These are phyloP conservation scores for Hypotaenidia philippensis DNA, from an alignment of 2,797 vertebrate species.

Conservation along the genomic window DNA sequence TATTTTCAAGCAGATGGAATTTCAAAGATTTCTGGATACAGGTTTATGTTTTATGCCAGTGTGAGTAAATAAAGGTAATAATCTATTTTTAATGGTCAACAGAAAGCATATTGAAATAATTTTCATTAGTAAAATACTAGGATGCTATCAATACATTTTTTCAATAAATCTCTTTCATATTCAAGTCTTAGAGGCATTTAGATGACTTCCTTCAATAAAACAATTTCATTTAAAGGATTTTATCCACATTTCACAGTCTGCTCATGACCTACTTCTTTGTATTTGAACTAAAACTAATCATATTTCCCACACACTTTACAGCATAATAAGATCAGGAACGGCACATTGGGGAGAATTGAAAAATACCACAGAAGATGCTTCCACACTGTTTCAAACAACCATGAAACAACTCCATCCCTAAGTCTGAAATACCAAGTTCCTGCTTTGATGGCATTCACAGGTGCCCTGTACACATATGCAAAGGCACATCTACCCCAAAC, in stretches of 20 bases:
- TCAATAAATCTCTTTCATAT: conserved; percentile 19
- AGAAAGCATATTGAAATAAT: neutral
- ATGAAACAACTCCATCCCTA: neutral
- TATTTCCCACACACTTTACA: conserved; percentile 17
- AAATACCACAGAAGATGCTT: neutral
- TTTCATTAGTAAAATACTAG: conserved; percentile 1
- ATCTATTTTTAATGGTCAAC: neutral
- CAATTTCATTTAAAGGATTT: conserved; percentile 50
- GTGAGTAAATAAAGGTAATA: neutral
- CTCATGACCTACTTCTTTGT: conserved; percentile 31
- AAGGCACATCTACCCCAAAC: neutral
- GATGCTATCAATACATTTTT: neutral
- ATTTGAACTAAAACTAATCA: conserved; percentile 53
- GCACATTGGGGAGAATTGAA: neutral
- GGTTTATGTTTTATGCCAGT: neutral
- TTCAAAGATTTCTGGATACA: neutral
- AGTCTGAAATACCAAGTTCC: neutral
- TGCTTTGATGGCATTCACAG: neutral
- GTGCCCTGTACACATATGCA: neutral
- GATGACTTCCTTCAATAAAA: conserved; percentile 29
- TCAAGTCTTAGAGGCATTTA: neutral
- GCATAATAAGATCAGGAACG: conserved; percentile 16
- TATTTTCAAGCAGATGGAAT: neutral
- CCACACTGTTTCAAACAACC: neutral
- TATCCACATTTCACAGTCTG: conserved; percentile 45